phyloP scores from a whole-genome alignment of 2,113 vertebrate genomes.

The Zingel zingel region DNA sequence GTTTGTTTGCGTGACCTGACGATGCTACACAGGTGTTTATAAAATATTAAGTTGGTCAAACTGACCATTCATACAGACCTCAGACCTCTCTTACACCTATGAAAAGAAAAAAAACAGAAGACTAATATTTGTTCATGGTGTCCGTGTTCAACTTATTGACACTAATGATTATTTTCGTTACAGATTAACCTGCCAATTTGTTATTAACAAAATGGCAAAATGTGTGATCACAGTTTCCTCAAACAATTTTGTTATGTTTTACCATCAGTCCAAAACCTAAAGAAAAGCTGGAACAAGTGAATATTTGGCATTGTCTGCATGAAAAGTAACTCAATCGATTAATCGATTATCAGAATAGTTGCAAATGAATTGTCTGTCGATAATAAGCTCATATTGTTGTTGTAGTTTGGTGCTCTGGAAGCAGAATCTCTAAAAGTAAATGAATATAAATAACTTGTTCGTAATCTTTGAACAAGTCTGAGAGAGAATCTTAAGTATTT shows the following conservation, averaged over 20 bases:
- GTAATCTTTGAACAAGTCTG: neutral
- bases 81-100: neutral
- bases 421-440: neutral
- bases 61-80: neutral
- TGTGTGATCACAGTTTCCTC: neutral
- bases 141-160: neutral
- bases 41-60: slow-evolving; percentile 16
- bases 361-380: neutral
- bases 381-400: neutral
- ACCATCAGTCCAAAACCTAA: neutral
- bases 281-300: neutral
- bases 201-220: neutral
- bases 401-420: neutral
- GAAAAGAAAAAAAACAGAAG: neutral
- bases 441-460: neutral
- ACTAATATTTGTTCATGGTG: neutral
- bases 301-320: neutral
- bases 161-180: neutral
- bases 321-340: neutral
- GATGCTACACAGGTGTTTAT: slow-evolving; percentile 16
- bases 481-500: neutral
- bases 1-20: neutral
- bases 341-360: neutral
- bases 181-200: neutral
- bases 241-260: neutral